Conservation (phyloP, 2,797 vertebrate genomes). For the Gymnopithys bicolor region DNA sequence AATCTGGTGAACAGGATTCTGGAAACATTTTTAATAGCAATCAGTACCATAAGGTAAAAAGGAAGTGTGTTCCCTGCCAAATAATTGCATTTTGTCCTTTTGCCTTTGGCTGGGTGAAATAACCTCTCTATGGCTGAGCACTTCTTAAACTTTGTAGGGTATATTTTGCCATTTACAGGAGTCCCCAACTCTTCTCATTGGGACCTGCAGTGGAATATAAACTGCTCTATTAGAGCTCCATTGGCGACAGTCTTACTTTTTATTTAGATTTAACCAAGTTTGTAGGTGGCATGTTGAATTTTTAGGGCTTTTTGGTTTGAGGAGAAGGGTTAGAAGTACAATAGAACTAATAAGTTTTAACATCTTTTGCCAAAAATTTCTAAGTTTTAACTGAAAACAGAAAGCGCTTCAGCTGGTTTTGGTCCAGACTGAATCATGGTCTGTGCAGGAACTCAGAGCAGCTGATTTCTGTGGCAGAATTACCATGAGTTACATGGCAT, state of each 20-base stretch:
- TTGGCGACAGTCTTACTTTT: not conserved
- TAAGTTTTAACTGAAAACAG: slow-evolving; percentile 57
- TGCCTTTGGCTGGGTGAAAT: not conserved
- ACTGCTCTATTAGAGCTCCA: not conserved
- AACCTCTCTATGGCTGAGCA: not conserved
- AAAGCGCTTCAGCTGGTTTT: slow-evolving; percentile 72
- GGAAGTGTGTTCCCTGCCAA: not conserved
- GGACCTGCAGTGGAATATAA: not conserved
- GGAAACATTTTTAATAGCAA: not conserved
- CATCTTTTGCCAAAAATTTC: slow-evolving; percentile 11
- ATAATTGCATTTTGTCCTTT: not conserved
- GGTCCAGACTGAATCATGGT: slow-evolving; percentile 62
- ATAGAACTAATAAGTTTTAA: slow-evolving; percentile 64
- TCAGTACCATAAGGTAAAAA: not conserved
- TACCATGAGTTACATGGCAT: slow-evolving; percentile 38
- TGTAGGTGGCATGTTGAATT: not conserved
- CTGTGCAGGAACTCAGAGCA: slow-evolving; percentile 71
- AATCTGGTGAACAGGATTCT: not conserved
- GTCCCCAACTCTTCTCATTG: not conserved
- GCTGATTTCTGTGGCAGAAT: slow-evolving; percentile 72
- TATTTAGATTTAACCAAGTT: not conserved
- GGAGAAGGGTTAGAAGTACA: slow-evolving; percentile 62
- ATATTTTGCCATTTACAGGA: not conserved
- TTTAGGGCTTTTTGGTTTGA: slow-evolving; percentile 50
- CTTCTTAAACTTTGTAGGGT: not conserved